Base-by-base conservation (phyloP, 2,797 vertebrate species). In the Rhadinocentrus ornatus region DNA sequence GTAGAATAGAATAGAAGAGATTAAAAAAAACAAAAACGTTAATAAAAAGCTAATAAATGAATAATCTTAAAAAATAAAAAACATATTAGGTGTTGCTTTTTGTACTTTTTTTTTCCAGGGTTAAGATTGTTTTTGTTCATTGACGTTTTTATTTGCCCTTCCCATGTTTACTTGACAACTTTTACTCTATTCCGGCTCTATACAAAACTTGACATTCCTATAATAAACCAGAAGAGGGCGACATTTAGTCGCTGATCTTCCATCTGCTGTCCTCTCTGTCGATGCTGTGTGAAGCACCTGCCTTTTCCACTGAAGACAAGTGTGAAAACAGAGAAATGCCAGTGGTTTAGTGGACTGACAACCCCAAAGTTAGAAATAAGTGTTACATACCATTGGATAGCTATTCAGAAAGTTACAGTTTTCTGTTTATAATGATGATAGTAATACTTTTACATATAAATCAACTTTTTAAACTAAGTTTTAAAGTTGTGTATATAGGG, bases 141-240 rank as follows among this genome's bases (percentile, higher is more conserved):
- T 12, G 11, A 37, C 8, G 34, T 9, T 9, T n/a, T 37, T 3
- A 13, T 37, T 12, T 3, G 12, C 7, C 10, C 34, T 35, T 11
- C 7, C 34, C 34, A 35, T 9, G 39, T 9, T 31, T 32, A 2
- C 31, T 39, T 29, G 6, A 50, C 12, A 31, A 1, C 1, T 20
- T 60, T 61, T 18, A 26, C 27, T 69, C 11, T 16, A 6, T 13
- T 60, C 24, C 3, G 15, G 8, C 18, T 10, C n/a, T 15, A 6
- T 24, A 22, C 6, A 39, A 39, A 35, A 59, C 11, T 12, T 26
- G n/a, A 39, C 9, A 39, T 60, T 22, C 15, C 15, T 60, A 37
- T 16, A 6, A 9, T 20, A 0, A 71, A 70, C 88, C 92, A 75
- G 73, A 62, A 87, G 92, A 81, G 76, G 88, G 88, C 80, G 80